Evolutionary conservation across 2,888 invertebrate genomes (phyloP).

Genomic region (Hypsopygia costalis): DNA sequence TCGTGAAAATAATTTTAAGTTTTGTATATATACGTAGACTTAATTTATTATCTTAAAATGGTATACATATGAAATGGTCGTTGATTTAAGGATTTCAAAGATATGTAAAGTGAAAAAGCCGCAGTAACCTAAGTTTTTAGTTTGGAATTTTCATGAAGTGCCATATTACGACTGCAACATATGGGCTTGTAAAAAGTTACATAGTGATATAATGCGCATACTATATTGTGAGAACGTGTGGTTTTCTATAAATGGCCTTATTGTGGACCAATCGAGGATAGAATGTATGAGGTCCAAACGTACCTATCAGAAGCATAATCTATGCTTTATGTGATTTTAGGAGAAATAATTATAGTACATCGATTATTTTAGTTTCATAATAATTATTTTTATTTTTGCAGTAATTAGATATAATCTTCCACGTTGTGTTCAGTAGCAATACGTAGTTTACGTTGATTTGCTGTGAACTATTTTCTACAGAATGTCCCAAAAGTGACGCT

Average conservation of each 20-base stretch:
- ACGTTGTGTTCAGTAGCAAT: conserved; percentile 47
- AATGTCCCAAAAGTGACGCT: too few relatives aligned
- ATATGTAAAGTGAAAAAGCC: not conserved
- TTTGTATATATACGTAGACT: not conserved
- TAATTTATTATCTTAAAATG: too few relatives aligned
- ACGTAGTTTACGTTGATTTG: conserved; percentile 12
- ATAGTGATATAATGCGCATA: not conserved
- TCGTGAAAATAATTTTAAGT: not conserved
- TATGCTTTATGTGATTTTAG: conserved; percentile 34
- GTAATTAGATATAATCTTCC: conserved; percentile 23
- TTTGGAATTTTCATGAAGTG: conserved; percentile 6
- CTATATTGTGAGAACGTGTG: conserved; percentile 1
- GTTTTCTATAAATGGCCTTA: conserved; percentile 47
- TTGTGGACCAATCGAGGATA: conserved; percentile 66
- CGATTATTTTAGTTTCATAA: conserved; percentile 18
- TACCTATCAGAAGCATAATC: conserved; percentile 39
- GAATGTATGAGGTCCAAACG: conserved; percentile 38
- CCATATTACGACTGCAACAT: conserved; percentile 7
- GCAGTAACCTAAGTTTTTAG: conserved; percentile 5
- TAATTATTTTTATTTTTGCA: conserved; percentile 21
- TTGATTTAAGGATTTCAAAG: not conserved
- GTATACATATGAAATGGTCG: too few relatives aligned
- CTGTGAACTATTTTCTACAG: too few relatives aligned
- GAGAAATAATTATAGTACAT: conserved; percentile 20
- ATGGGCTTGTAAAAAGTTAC: conserved; percentile 2